Percentiles rank a stretch among this genome's conserved stretches.
These are phyloP conservation scores for Lasioglossum oenotherae DNA, from an alignment of 2,888 invertebrate species.

Conservation along the genomic window DNA sequence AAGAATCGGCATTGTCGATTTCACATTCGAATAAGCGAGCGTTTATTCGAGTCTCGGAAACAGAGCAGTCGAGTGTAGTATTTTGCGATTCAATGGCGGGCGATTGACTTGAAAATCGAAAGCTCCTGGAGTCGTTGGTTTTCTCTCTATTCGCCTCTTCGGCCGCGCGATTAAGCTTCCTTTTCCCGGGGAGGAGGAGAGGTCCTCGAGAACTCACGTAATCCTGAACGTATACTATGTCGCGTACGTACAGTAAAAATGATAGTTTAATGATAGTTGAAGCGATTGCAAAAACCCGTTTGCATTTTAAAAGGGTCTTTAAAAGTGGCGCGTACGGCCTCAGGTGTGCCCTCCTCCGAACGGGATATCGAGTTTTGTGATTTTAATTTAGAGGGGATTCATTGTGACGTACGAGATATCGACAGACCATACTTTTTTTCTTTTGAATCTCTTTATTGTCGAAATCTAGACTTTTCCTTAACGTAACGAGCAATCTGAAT, in stretches of 20 bases:
- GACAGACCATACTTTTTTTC: background rate
- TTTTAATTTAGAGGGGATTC: conserved; percentile 15
- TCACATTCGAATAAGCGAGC: background rate
- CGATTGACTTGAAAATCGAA: conserved; percentile 48
- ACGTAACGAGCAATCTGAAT: background rate
- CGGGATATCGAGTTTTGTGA: conserved; percentile 21
- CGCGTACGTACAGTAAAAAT: conserved; percentile 14
- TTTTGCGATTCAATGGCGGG: conserved; percentile 35
- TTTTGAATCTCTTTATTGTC: background rate
- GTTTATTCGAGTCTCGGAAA: conserved; percentile 6
- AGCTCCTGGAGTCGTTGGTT: background rate
- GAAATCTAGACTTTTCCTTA: background rate
- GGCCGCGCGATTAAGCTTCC: background rate
- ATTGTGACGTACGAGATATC: background rate
- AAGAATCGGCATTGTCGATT: conserved; percentile 16
- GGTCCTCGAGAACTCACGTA: conserved; percentile 23
- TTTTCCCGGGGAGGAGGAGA: background rate
- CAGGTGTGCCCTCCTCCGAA: background rate
- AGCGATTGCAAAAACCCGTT: conserved; percentile 45
- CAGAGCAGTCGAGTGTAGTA: conserved; percentile 17
- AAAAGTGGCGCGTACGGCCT: background rate
- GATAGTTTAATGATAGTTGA: conserved; percentile 54
- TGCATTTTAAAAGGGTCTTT: conserved; percentile 46
- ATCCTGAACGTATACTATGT: conserved; percentile 1
- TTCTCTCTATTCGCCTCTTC: background rate